Conservation (phyloP, 2,797 vertebrate genomes). For the Tachyglossus aculeatus region DNA sequence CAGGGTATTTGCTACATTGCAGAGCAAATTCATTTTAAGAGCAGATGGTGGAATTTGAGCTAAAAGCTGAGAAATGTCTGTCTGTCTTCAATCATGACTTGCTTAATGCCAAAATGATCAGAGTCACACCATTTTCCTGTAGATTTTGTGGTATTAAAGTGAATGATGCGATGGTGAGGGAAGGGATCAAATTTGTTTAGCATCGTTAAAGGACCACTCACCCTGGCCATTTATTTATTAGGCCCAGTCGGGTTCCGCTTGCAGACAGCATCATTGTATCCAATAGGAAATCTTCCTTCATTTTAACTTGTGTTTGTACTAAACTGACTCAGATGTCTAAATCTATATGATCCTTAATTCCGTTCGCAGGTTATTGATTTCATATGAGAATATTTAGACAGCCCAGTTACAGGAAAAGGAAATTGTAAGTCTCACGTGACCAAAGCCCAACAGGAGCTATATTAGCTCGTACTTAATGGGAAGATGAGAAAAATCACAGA, state of each 20-base stretch:
- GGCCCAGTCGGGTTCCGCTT: conserved; percentile 13
- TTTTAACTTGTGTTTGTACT: fast-evolving
- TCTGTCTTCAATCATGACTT: conserved; percentile 1
- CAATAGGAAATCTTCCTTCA: neutral
- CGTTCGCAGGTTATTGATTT: neutral
- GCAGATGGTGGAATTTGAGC: neutral
- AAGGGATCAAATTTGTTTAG: fast-evolving
- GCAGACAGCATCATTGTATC: neutral
- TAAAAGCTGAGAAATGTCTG: neutral
- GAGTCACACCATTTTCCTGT: neutral
- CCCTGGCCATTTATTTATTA: fast-evolving
- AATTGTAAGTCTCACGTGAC: too few relatives aligned
- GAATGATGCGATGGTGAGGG: conserved; percentile 28
- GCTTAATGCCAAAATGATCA: neutral
- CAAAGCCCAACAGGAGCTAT: too few relatives aligned
- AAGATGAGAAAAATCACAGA: too few relatives aligned
- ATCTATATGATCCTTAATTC: neutral
- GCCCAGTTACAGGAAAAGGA: too few relatives aligned
- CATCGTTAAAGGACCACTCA: neutral
- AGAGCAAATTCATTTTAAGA: neutral
- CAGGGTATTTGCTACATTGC: conserved; percentile 15
- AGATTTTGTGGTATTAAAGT: neutral
- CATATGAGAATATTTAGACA: too few relatives aligned
- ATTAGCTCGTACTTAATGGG: too few relatives aligned
- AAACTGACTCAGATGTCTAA: neutral